Conservation (phyloP, 1,140 invertebrate species). For the Nephila pilipes region DNA sequence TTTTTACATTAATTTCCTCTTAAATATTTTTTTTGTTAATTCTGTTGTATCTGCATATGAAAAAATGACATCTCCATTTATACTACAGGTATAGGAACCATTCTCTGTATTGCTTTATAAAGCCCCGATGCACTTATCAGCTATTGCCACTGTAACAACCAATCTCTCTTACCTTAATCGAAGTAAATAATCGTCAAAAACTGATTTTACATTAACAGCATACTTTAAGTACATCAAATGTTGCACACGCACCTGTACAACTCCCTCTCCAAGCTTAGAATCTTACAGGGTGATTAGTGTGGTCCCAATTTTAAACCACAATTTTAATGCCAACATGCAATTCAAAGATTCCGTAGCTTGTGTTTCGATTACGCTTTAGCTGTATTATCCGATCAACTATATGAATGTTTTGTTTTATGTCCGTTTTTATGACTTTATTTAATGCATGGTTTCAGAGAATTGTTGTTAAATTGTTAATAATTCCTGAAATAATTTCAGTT, state of each 20-base stretch:
- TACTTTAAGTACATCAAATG: slow-evolving; percentile 53
- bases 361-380: slow-evolving; percentile 76
- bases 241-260: slow-evolving; percentile 55
- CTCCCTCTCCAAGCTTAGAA: slow-evolving; percentile 65
- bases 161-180: slow-evolving; percentile 23
- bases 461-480: not conserved
- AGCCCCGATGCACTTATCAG: slow-evolving; percentile 52
- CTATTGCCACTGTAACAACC: slow-evolving; percentile 48
- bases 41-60: not conserved
- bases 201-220: slow-evolving; percentile 52
- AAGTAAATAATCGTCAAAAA: slow-evolving; percentile 20
- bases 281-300: slow-evolving; percentile 71
- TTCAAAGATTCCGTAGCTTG: slow-evolving; percentile 68
- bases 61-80: not conserved
- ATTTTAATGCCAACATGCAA: slow-evolving; percentile 64
- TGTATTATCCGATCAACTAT: slow-evolving; percentile 71
- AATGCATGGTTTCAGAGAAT: slow-evolving; percentile 60
- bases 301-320: slow-evolving; percentile 24
- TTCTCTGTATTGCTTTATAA: not conserved
- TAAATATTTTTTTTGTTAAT: not conserved
- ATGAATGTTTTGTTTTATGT: slow-evolving; percentile 43
- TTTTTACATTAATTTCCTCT: not conserved
- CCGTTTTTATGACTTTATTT: not conserved
- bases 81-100: not conserved
- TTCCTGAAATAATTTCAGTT: not conserved